These are phyloP conservation scores for Amphipyra tragopoginis DNA, from an alignment of 2,888 invertebrate genomes.

Conservation along the genomic window DNA sequence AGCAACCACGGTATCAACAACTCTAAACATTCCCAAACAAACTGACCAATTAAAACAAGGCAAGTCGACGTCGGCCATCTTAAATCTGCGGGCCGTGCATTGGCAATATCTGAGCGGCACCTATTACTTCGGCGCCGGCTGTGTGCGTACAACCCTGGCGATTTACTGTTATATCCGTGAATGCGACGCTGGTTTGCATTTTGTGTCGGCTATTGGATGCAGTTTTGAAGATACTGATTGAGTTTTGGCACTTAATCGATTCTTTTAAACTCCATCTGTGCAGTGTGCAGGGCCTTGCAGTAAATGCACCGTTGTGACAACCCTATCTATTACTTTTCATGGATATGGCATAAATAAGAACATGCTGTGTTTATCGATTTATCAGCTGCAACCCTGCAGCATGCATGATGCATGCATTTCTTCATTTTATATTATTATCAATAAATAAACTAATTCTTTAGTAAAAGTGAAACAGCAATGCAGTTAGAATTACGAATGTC, in stretches of 20 bases:
- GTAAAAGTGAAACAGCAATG: too few species aligned
- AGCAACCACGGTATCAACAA: constrained; percentile 49
- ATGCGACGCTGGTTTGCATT: constrained; percentile 49
- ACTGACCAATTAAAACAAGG: constrained; percentile 87
- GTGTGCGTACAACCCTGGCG: constrained; percentile 59
- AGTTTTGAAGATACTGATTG: constrained; percentile 38
- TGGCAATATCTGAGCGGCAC: constrained; percentile 86
- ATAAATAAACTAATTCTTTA: too few species aligned
- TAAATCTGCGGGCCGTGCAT: constrained; percentile 87
- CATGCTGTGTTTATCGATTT: too few species aligned
- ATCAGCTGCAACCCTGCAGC: too few species aligned
- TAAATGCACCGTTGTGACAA: too few species aligned
- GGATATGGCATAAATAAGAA: too few species aligned
- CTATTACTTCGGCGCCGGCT: constrained; percentile 74
- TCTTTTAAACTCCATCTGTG: not conserved
- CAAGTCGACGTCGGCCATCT: constrained; percentile 87
- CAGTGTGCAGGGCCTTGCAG: too few species aligned
- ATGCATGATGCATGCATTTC: too few species aligned
- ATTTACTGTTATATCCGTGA: constrained; percentile 66
- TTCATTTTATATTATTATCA: too few species aligned
- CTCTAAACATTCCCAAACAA: constrained; percentile 68
- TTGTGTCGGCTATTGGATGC: constrained; percentile 29
- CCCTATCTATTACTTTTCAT: too few species aligned
- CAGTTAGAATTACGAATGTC: too few species aligned
- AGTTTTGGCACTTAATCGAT: not conserved